Evolutionary conservation across 2,888 invertebrate species (phyloP), one percentile per base, ranked within the genome.

Genomic region (Callyntrura sp.): DNA sequence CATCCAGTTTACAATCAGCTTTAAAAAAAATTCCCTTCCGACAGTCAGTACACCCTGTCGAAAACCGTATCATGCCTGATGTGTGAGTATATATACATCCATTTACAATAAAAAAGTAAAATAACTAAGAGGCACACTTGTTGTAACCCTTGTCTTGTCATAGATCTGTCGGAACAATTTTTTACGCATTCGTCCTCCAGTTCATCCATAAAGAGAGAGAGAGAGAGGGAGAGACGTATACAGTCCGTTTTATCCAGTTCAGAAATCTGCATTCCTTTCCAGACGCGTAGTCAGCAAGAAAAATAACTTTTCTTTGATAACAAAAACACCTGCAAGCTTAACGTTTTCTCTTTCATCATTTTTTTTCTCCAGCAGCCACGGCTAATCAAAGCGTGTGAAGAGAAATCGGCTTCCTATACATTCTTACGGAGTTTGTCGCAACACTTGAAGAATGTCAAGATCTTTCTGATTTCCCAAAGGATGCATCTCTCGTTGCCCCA

Each of bases 181-280:
- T 88, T 88, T 65, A 88, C 88, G 83, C 83, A 83, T 83, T 88
- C 51, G 35, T 81, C 57, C 25, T 20, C 11, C 73, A 25, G 17
- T 73, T 73, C 73, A 73, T 73, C 73, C 73, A 48, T 51, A 23
- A 9, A 86, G 23, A 78, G 45, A n/a, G n/a, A n/a, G n/a, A n/a
- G n/a, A n/a, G n/a, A n/a, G n/a, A n/a, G n/a, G n/a, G n/a, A n/a
- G n/a, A 85, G 17, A 12, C n/a, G 20, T 35, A 8, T 43, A 62
- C n/a, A 82, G 60, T 62, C 12, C 35, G 65, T 51, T 45, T 83
- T 83, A 87, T 87, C 81, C 87, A 68, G 78, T 62, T 79, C 86
- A 81, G 20, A 81, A 81, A 88, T 88, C 87, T 88, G 87, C 87
- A 88, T 88, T 87, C 87, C 87, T 65, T 87, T 88, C 88, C 83